Base-by-base conservation (phyloP, 2,113 vertebrate genomes). In the Percina caprodes region DNA sequence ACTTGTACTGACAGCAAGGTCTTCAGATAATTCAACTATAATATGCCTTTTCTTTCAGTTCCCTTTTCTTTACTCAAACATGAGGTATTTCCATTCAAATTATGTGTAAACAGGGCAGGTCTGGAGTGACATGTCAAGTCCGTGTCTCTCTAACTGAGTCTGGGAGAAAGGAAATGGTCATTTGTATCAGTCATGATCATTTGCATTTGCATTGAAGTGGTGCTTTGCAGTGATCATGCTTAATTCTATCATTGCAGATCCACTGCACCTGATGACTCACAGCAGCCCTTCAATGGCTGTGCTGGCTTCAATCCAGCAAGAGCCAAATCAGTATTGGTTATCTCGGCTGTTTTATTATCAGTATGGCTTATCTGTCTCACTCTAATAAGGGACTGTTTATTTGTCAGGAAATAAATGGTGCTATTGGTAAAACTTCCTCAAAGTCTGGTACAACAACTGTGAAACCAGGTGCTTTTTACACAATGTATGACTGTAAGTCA, bases 141-240 rank as follows among this genome's bases (percentile, higher is more conserved):
- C n/a, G 51, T 54, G 67, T 79, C 73, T 76, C 52, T 79, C 52
- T 86, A 86, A 89, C 56, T 73, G 79, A 78, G 83, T 80, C 62
- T 48, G 46, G 55, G 69, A 71, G 46, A 79, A 72, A 75, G 85
- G 71, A 93, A 89, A 84, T 46, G 75, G 67, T 79, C 79, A 80
- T 88, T 86, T 86, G 55, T 80, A 81, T 52, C 51, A 70, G 79
- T 84, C 75, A 87, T 76, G 54, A 90, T 86, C 82, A 92, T 93
- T 92, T 91, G 93, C 90, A 92, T 91, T 89, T 92, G 88, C 91
- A 89, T 93, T 85, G 77, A 77, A 91, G 90, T 70, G 85, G 85
- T 87, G 85, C 91, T 92, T 86, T 75, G 73, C 82, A 67, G 46
- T 71, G 70, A 87, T 80, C 79, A 75, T 67, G 63, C 74, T 83